Evolutionary conservation across 2,888 invertebrate species (phyloP).

Genomic region (Branchellion lobata): DNA sequence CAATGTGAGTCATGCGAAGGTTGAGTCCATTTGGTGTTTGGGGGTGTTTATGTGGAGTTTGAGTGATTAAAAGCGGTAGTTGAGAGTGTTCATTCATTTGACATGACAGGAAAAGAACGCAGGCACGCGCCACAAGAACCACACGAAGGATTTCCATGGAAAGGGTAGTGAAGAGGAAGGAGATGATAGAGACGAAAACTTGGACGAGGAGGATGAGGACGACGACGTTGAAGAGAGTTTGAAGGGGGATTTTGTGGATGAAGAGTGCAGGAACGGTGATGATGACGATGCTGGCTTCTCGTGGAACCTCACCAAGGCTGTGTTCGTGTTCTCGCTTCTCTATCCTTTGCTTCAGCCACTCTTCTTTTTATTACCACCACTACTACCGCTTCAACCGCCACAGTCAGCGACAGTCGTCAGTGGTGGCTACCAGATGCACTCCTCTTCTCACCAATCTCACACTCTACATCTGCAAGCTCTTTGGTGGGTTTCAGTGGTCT

Average conservation of each 20-base stretch:
- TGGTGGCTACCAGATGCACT: constrained; percentile 49
- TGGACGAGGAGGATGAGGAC: constrained; percentile 57
- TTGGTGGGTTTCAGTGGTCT: constrained; percentile 58
- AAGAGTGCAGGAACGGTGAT: constrained; percentile 63
- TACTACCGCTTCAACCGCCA: not conserved
- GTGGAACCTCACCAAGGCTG: not conserved
- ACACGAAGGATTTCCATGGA: not conserved
- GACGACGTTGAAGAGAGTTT: constrained; percentile 69
- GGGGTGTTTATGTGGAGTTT: too few relatives aligned
- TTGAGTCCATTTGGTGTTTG: too few relatives aligned
- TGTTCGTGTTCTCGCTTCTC: not conserved
- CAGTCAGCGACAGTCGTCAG: constrained; percentile 11
- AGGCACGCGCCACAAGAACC: not conserved
- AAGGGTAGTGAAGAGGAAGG: not conserved
- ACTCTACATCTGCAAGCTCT: constrained; percentile 79
- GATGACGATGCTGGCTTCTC: not conserved
- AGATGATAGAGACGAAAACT: not conserved
- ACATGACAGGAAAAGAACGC: constrained; percentile 52
- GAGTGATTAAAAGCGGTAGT: too few relatives aligned
- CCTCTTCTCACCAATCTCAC: constrained; percentile 81
- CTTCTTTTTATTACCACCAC: not conserved
- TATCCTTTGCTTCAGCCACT: too few relatives aligned
- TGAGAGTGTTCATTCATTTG: too few relatives aligned
- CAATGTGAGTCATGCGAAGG: too few relatives aligned
- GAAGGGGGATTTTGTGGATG: constrained; percentile 74